Percentiles rank a stretch among this genome's conserved stretches.
Conservation (phyloP, 2,113 vertebrate genomes). For the Salvelinus namaycush region DNA sequence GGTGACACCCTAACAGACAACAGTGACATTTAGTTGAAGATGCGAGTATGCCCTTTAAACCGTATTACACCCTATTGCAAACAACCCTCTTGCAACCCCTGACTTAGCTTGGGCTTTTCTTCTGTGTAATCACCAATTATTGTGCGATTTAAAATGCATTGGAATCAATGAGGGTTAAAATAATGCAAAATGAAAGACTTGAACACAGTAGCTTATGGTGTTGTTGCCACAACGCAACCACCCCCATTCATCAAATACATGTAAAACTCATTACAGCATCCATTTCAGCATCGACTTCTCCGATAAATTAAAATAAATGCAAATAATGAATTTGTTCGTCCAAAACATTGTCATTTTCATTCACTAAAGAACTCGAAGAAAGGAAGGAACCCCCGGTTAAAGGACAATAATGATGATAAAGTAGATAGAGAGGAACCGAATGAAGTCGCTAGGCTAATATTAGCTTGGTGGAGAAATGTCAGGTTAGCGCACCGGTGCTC, state of each 20-base stretch:
- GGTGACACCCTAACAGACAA: conserved; percentile 76
- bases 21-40: conserved; percentile 73
- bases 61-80: conserved; percentile 53
- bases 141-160: conserved; percentile 69
- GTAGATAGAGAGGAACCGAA: conserved; percentile 44
- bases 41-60: conserved; percentile 72
- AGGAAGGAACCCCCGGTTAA: conserved; percentile 43
- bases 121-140: conserved; percentile 68
- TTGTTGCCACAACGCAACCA: conserved; percentile 22
- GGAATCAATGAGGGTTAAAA: conserved; percentile 69
- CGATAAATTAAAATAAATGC: too few species aligned
- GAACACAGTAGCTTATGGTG: conserved; percentile 44
- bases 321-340: background rate
- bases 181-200: conserved; percentile 61
- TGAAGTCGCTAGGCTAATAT: conserved; percentile 65
- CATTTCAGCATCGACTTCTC: too few species aligned
- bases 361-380: conserved; percentile 26
- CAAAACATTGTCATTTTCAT: conserved; percentile 61
- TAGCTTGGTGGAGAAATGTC: conserved; percentile 68
- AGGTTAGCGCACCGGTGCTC: conserved; percentile 17
- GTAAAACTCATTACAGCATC: conserved; percentile 53
- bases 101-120: conserved; percentile 50
- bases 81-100: conserved; percentile 27
- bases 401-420: conserved; percentile 60
- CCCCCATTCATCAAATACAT: conserved; percentile 66